Evolutionary conservation across 2,888 invertebrate genomes (phyloP).

Genomic region (Andrena hattorfiana): DNA sequence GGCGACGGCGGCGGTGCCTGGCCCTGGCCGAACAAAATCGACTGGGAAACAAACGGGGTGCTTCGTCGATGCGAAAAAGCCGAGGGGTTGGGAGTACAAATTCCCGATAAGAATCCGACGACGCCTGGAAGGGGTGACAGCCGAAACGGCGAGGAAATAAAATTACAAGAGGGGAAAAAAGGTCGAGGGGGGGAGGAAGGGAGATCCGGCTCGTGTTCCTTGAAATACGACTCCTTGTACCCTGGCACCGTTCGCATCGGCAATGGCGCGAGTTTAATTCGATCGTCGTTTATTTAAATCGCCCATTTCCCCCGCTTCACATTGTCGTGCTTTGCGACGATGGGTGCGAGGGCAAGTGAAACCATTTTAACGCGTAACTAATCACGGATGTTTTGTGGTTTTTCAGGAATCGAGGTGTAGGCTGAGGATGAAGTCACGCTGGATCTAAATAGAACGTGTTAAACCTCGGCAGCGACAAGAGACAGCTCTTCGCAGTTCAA

Average conservation of each 20-base stretch:
- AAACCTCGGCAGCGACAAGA: constrained; percentile 23
- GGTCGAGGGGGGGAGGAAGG: neutral
- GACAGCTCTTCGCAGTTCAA: constrained; percentile 14
- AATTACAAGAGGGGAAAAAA: constrained; percentile 72
- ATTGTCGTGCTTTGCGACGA: neutral
- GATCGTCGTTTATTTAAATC: constrained; percentile 81
- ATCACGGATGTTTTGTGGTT: too few relatives aligned
- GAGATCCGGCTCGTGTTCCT: constrained; percentile 19
- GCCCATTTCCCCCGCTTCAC: constrained; percentile 63
- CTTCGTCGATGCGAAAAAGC: constrained; percentile 8
- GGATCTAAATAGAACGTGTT: neutral
- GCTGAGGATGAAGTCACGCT: too few relatives aligned
- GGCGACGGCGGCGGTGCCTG: constrained; percentile 23
- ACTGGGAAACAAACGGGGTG: constrained; percentile 27
- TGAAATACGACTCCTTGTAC: constrained; percentile 63
- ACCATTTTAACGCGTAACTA: too few relatives aligned
- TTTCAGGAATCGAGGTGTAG: too few relatives aligned
- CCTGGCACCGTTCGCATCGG: constrained; percentile 72
- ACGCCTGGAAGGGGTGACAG: constrained; percentile 30
- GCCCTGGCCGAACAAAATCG: constrained; percentile 25
- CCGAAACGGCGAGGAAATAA: constrained; percentile 73
- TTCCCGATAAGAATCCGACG: constrained; percentile 80
- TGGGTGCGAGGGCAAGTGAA: neutral
- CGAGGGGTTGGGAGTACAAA: constrained; percentile 72
- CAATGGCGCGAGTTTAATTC: constrained; percentile 80